Evolutionary conservation across 2,113 vertebrate genomes (phyloP).

Genomic region (Cyprichromis sp.): DNA sequence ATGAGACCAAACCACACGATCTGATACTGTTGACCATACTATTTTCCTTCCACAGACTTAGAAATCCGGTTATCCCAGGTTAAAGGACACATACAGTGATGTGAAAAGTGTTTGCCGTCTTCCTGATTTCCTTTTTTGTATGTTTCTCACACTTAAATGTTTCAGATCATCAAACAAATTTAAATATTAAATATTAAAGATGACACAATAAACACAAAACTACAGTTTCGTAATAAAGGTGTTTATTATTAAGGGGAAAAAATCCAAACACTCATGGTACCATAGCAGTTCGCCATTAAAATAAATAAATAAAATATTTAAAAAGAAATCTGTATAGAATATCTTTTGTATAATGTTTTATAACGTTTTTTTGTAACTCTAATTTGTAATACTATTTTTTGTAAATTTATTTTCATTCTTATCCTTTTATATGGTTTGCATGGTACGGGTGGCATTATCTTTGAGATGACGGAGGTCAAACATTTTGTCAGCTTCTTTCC

Average conservation of each 20-base stretch:
- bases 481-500: background rate
- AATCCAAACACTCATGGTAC: background rate
- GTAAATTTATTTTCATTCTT: background rate
- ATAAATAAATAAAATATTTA: background rate
- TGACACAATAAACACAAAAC: background rate
- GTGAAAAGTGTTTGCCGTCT: background rate
- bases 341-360: background rate
- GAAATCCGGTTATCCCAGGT: background rate
- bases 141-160: background rate
- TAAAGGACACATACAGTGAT: background rate
- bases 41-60: background rate
- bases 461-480: background rate
- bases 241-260: background rate
- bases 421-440: background rate
- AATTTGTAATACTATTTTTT: background rate
- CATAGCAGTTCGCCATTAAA: background rate
- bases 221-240: background rate
- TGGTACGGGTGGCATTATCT: background rate
- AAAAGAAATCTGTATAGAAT: background rate
- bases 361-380: background rate
- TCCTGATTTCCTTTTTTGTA: background rate
- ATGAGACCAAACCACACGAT: background rate
- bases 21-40: accelerated
- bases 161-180: background rate
- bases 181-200: background rate